Base-by-base conservation (phyloP, 2,888 invertebrate species). In the Napeogenes sylphis region DNA sequence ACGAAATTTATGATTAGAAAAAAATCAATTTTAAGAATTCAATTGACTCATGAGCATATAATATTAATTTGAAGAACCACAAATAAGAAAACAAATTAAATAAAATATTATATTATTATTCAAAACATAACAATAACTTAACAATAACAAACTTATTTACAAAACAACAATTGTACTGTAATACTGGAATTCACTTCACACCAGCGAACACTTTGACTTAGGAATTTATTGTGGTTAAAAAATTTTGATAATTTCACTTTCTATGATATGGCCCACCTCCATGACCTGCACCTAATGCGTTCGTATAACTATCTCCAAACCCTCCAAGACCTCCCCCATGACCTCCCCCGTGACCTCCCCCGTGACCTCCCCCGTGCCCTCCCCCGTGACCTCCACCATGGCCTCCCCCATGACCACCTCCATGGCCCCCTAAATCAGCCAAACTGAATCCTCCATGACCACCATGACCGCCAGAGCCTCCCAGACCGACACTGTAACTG, bases 201-300 rank as follows among this genome's bases (percentile, higher is more conserved):
- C 68, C 59, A 72, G 66, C 61, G 66, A 68, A 68, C 55, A 78
- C 77, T 84, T 83, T 89, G 89, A 90, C 89, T 88, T 87, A 90
- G 89, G 51, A 30, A 8, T 51, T 30, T 30, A 82, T 75, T 76
- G 75, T 66, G 38, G 35, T 51, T 58, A 35, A 58, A 59, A 59
- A 53, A 56, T 47, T 59, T 70, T 79, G 71, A 81, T 69, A 83
- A 81, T 68, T 80, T 78, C 12, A 51, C 30, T 51, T 51, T 73
- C 80, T 77, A 66, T 83, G 87, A 70, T 90, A 90, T 2, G 89
- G 90, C 0, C 91, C 91, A 14, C 91, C 90, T 0, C 91, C 90
- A 66, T 90, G 90, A 14, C 91, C 91, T 4, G 91, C 80, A 32
- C 82, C 75, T 58, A 87, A 76, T 63, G 85, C 90, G 67, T 82